Evolutionary conservation across 1,140 invertebrate species (phyloP), one percentile per base, ranked within the genome.

Genomic region (Penaeus chinensis): DNA sequence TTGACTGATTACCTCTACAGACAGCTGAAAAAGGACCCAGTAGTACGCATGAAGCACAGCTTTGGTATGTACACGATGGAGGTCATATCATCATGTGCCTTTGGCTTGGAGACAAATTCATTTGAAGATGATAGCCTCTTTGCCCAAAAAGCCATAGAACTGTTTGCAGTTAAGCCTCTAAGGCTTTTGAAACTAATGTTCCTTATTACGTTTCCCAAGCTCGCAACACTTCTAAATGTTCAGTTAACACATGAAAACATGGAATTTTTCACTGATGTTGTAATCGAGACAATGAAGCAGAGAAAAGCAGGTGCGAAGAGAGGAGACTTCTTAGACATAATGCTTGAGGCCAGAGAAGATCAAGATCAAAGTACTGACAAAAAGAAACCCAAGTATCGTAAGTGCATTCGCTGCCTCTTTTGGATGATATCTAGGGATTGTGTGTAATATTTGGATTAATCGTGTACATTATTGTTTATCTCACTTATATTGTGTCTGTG

Each of bases 1-100:
- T 77, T 90, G 27, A 32, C 87, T 1, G 61, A 27, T 60, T 80
- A 88, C 37, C 71, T 83, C 54, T 22, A 80, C 27, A 62, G 84
- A 32, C 61, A 71, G 32, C 89, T 66, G 62, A 89, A 61, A 61
- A 61, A 7, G 22, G 22, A 85, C 19, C 74, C 47, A 3, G 19
- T 76, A 22, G 62, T 91, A 1, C 18, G 65, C 18, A 3, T 90
- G 61, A 90, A 91, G 77, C 89, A 91, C 20, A 63, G 66, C 0
- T 92, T 92, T 83, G 91, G 91, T 18, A 90, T 89, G 20, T 93
- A 91, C 78, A 93, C 93, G 8, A 91, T 94, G 91, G 93, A 94
- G 89, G 91, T 92, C 0, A 93, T 94, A 61, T 92, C 93, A 10
- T 90, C 91, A 37, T 92, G 92, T 80, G 92, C 92, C n/a, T 94